Evolutionary conservation across 1,140 invertebrate genomes (phyloP), one percentile per base, ranked within the genome.

Genomic region (Bombus terrestris): DNA sequence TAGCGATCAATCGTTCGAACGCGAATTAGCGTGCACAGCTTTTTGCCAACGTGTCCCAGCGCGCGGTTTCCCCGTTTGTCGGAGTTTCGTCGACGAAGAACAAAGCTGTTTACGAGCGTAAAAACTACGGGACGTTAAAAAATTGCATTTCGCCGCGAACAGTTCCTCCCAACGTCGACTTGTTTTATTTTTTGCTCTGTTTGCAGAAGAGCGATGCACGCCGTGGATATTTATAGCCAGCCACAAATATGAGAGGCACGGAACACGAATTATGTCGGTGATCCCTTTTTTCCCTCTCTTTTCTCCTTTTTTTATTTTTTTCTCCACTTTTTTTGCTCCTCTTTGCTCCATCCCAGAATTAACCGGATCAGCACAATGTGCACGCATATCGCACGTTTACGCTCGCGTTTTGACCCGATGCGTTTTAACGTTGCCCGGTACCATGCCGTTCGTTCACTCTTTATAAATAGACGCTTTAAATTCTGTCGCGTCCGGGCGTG

Each of bases 401-500:
- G 57, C 1, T 59, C 69, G 47, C 37, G 41, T 53, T 43, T 1
- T 18, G 68, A 78, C 37, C 25, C 39, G 72, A 32, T 37, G 32
- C 37, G n/a, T 37, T 68, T 79, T 86, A 87, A 75, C 86, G 77
- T 84, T 71, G 90, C 80, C 86, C 82, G 85, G 73, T 72, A 71
- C 81, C 76, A 88, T 13, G 66, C 64, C 86, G 92, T 92, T 92
- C 92, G 90, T 93, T 94, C 93, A 89, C 92, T 92, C 90, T 92
- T 93, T 93, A 94, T 93, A 94, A 94, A 94, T 94, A 94, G 93
- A 90, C 86, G 81, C 72, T 84, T 90, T 79, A 89, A 90, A 88
- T 88, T 88, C 90, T 87, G 90, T 91, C 90, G 87, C 83, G 83
- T 57, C 81, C 87, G 91, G 92, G 90, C 87, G 91, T 92, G 89